Base-by-base conservation (phyloP, 2,113 vertebrate species). In the Lepisosteus osseus region DNA sequence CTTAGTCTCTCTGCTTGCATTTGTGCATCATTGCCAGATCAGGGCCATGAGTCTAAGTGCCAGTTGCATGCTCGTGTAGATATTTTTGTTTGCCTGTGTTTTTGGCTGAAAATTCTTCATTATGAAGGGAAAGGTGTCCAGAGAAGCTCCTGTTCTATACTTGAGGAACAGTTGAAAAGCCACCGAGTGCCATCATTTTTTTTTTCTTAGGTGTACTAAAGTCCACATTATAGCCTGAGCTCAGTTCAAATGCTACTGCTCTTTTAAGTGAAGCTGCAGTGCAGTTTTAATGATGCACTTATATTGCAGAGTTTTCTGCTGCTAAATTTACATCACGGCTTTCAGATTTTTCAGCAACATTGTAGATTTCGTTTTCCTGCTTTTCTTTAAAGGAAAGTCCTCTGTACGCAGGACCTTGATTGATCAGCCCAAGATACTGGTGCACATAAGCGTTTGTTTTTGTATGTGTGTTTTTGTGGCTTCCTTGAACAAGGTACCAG, bases 81-180 rank as follows among this genome's bases (percentile, higher is more conserved):
- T 11, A 9, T 9, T 15, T 6, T 44, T 66, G 6, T 54, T 17
- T 5, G 4, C 9, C 7, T 68, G 54, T 51, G 47, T 68, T 68
- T 40, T 68, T 1, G 29, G 67, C 47, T 51, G 44, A 17, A 17
- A 54, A 13, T 78, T 12, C 51, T 9, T 61, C 56, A 55, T 45
- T 15, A n/a, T 6, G 29, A 29, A 29, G 29, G 29, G 29, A 29
- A 29, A 29, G 29, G 29, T 29, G 55, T 70, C 74, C 77, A 88
- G 84, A 85, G 82, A 77, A 83, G 79, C 3, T 9, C n/a, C 8
- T 45, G 6, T 42, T 54, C 51, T 40, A 54, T 54, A 29, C 9
- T 51, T 51, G 47, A 9, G 47, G 47, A 51, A 9, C 47, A 51
- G 45, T 40, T 44, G 42, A 14, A 66, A 47, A n/a, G 43, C 14